A percentile compares a stretch with the other conserved stretches of the same genome.
Conservation (phyloP, 2,113 vertebrate genomes). For the Myxocyprinus asiaticus region DNA sequence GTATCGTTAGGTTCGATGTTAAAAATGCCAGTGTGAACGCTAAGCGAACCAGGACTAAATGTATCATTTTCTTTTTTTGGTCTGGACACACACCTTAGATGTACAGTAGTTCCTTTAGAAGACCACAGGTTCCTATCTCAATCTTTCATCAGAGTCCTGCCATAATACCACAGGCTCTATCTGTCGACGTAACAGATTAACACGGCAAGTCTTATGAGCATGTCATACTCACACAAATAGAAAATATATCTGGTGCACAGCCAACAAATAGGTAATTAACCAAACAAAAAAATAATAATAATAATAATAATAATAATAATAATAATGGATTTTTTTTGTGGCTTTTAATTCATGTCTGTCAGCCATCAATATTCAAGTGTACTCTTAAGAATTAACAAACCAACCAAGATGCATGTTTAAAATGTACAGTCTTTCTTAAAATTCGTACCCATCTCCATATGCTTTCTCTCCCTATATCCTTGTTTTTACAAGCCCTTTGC, state of each 20-base stretch:
- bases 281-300: neutral
- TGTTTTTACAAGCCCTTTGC: too few relatives aligned
- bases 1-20: too few relatives aligned
- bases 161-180: constrained; percentile 48
- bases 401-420: neutral
- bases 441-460: neutral
- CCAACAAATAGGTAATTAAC: neutral
- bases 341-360: neutral
- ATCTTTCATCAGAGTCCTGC: constrained; percentile 18
- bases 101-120: too few relatives aligned
- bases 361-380: too few relatives aligned
- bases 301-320: neutral
- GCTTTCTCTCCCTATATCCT: too few relatives aligned
- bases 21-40: too few relatives aligned
- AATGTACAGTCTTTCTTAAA: neutral
- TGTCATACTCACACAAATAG: neutral
- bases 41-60: too few relatives aligned
- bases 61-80: too few relatives aligned
- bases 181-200: constrained; percentile 37
- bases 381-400: too few relatives aligned
- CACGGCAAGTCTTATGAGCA: neutral
- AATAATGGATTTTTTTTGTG: neutral
- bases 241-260: neutral
- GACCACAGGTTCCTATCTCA: too few relatives aligned
- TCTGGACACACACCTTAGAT: too few relatives aligned